phyloP scores from a whole-genome alignment of 2,797 vertebrate genomes.

The Sebastes paucispinis region DNA sequence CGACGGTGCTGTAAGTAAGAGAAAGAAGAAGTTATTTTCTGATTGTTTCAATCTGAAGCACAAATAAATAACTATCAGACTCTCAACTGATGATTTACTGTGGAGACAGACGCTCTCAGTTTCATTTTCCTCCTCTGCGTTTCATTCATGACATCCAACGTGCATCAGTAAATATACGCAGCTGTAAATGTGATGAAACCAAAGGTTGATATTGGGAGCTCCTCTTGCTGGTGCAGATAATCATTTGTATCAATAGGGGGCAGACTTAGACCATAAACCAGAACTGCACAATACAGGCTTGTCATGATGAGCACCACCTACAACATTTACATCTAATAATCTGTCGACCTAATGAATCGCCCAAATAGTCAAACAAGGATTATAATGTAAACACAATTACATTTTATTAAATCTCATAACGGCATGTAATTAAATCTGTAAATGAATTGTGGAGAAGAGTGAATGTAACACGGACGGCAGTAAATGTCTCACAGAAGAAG shows the following conservation, averaged over 20 bases:
- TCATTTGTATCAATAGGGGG: slow-evolving; percentile 59
- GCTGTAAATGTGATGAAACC: too few species aligned
- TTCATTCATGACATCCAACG: too few species aligned
- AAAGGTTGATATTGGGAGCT: not conserved
- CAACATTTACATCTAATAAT: not conserved
- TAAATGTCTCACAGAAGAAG: not conserved
- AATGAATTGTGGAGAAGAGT: not conserved
- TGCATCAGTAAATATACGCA: too few species aligned
- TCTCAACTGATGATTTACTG: too few species aligned
- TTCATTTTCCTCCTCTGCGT: too few species aligned
- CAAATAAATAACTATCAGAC: too few species aligned
- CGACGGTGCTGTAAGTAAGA: too few species aligned
- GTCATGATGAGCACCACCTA: not conserved
- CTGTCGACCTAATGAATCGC: not conserved
- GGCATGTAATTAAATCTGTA: not conserved
- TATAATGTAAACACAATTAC: not conserved
- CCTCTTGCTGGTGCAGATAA: not conserved
- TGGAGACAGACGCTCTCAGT: too few species aligned
- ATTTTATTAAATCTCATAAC: not conserved
- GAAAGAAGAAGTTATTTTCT: too few species aligned
- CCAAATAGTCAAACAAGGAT: not conserved
- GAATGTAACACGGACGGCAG: not conserved
- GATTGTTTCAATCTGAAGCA: too few species aligned
- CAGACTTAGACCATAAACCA: slow-evolving; percentile 41
- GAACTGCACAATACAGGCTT: not conserved